Percentiles rank a stretch among this genome's conserved stretches.
phyloP scores from a whole-genome alignment of 2,113 vertebrate species.

The Ellobius talpinus region DNA sequence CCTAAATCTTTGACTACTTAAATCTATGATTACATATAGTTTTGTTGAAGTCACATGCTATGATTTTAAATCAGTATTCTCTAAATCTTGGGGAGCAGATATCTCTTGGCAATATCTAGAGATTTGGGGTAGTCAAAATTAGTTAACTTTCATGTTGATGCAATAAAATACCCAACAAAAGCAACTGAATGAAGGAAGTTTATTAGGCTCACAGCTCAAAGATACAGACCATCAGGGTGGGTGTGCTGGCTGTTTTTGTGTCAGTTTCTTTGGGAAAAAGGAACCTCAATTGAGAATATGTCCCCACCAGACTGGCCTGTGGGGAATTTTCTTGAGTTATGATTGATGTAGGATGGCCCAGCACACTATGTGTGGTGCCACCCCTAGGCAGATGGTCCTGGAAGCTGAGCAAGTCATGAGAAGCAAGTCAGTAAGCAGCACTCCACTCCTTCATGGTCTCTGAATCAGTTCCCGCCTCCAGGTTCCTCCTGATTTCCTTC shows the following conservation, averaged over 20 bases:
- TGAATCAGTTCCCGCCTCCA: too few relatives aligned
- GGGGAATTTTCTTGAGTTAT: background rate
- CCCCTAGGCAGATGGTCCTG: background rate
- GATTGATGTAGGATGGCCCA: background rate
- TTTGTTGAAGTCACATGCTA: background rate
- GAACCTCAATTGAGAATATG: background rate
- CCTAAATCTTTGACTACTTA: background rate
- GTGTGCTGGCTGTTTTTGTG: background rate
- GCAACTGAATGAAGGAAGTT: background rate
- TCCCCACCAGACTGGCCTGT: background rate
- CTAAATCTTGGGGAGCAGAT: background rate
- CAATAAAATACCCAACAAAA: background rate
- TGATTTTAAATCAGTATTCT: constrained; percentile 60
- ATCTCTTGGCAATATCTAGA: background rate
- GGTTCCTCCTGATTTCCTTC: too few relatives aligned
- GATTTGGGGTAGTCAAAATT: background rate
- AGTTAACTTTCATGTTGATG: background rate
- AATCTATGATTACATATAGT: background rate
- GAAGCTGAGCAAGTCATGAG: background rate
- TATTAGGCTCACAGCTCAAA: background rate
- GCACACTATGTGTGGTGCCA: background rate
- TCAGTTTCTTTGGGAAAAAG: background rate
- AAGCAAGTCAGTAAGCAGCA: background rate
- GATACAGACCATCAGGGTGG: background rate
- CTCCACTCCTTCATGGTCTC: too few relatives aligned